Evolutionary conservation across 2,888 invertebrate species (phyloP), one percentile per base, ranked within the genome.

Genomic region (Molorchus minor): DNA sequence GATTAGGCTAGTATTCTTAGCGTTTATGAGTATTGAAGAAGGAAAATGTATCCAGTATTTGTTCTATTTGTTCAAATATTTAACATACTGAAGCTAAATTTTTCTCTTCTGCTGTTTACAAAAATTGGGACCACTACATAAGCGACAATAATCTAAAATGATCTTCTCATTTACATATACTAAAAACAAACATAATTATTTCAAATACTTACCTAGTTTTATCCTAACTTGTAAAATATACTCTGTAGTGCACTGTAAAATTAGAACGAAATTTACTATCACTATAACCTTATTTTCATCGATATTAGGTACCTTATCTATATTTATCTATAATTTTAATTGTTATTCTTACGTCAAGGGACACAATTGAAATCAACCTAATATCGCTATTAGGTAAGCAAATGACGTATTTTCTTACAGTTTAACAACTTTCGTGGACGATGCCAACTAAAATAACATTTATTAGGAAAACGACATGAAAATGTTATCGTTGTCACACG

Each of bases 261-360:
- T 17, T 7, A 17, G 7, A 2, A 10, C 20, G 15, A 49, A 25
- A 29, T 17, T 30, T 20, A 15, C 7, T 38, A 25, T 4, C 12
- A 40, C 16, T 33, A 33, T 33, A 33, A 7, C 12, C 12, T 12
- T 5, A 33, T 25, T 49, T 17, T 21, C 16, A 7, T 21, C 38
- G 38, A 21, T 25, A 49, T 4, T 30, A 38, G 5, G 13, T 49
- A 25, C 21, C 36, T 49, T 49, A 49, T 49, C 49, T 38, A 25
- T 0, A 1, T 10, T 16, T 49, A 49, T 49, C 38, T 15, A 3
- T 1, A 3, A 20, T 20, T 2, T 21, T 49, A 49, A 49, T 38
- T 47, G 20, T 38, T 16, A 20, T 21, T 21, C 21, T 25, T 49
- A 17, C 38, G 49, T 49, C 38, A 49, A 49, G 13, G 29, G n/a